These are phyloP conservation scores for Felis catus DNA, from an alignment of 2,113 vertebrate genomes.

Conservation along the genomic window F.catus_Fca126_mat1.0 CM031419.1:55260001-55260500, in stretches of 20 bases:
- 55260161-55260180: neutral
- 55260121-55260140: neutral
- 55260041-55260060: neutral
- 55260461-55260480: neutral
- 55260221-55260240: neutral
- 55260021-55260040: slow-evolving; percentile 14
- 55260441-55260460: neutral
- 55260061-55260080: neutral
- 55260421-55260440: neutral
- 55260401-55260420: neutral
- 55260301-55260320: neutral
- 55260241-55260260: neutral
- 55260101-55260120: neutral
- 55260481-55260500: neutral
- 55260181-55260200: neutral
- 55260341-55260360: neutral
- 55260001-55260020: neutral
- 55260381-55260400: neutral
- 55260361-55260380: neutral
- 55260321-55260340: neutral
- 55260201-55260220: too few relatives aligned
- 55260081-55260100: neutral
- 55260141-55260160: neutral
- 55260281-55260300: neutral
- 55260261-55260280: neutral